Conservation (phyloP, 2,888 invertebrate genomes). For the Epinotia ramella region DNA sequence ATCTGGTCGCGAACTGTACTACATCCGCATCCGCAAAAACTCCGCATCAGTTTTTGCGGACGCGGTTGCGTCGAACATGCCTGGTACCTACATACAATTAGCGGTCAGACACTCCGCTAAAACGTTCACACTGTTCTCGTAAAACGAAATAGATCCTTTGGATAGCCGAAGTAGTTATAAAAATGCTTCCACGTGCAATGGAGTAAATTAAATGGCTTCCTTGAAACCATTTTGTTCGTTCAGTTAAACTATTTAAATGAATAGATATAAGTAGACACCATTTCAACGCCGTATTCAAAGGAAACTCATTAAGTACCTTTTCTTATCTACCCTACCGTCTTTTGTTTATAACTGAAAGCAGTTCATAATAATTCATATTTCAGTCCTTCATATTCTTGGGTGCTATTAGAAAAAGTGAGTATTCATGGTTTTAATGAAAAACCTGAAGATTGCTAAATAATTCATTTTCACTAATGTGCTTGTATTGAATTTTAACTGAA, state of each 20-base stretch:
- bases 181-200: neutral
- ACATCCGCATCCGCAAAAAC: too few relatives aligned
- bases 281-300: conserved; percentile 9
- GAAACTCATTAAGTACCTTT: neutral
- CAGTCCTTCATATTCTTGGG: neutral
- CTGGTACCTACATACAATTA: conserved; percentile 1
- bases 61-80: too few relatives aligned
- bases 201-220: conserved; percentile 3
- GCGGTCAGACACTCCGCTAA: neutral
- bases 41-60: too few relatives aligned
- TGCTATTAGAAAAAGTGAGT: neutral
- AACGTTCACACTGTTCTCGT: neutral
- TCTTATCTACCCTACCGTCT: neutral
- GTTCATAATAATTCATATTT: conserved; percentile 6
- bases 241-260: conserved; percentile 14
- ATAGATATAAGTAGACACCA: neutral
- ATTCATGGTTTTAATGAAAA: neutral
- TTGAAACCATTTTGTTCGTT: neutral
- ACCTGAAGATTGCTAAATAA: neutral
- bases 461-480: neutral
- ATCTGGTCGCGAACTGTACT: too few relatives aligned
- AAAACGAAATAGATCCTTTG: conserved; percentile 1
- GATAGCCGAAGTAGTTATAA: conserved; percentile 6
- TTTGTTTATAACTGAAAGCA: conserved; percentile 2
- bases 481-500: neutral